Conservation (phyloP, 2,113 vertebrate genomes). For the Shinisaurus crocodilurus region DNA sequence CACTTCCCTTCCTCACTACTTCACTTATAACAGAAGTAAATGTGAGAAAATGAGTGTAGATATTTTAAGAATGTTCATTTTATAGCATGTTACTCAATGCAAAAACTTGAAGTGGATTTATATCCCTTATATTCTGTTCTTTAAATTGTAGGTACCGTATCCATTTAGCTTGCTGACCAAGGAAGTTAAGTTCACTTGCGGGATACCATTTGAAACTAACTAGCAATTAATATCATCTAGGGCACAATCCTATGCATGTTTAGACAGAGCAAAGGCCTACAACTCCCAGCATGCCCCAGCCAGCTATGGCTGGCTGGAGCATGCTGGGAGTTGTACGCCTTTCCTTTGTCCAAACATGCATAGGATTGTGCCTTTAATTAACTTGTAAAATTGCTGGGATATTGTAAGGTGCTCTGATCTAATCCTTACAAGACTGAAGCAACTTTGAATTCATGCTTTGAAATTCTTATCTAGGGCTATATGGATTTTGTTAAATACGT, state of each 20-base stretch:
- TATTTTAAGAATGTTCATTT: neutral
- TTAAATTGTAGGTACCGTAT: neutral
- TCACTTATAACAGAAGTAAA: neutral
- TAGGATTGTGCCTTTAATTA: too few species aligned
- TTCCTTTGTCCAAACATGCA: too few species aligned
- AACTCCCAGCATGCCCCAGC: too few species aligned
- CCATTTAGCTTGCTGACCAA: neutral
- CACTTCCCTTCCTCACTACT: neutral
- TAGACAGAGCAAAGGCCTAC: too few species aligned
- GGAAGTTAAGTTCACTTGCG: neutral
- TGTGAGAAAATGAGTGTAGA: neutral
- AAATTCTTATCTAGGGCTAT: neutral
- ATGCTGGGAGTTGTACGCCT: too few species aligned
- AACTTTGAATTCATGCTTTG: neutral
- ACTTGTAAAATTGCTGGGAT: neutral
- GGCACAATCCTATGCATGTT: too few species aligned
- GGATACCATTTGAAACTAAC: neutral
- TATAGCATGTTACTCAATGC: neutral
- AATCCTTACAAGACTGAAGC: neutral
- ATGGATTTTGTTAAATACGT: too few species aligned
- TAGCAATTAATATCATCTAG: neutral
- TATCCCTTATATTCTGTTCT: neutral
- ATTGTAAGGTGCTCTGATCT: neutral
- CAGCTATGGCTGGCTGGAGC: too few species aligned
- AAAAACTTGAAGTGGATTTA: neutral